Conservation (phyloP, 2,797 vertebrate species). For the Acrossocheilus wenchowensis region DNA sequence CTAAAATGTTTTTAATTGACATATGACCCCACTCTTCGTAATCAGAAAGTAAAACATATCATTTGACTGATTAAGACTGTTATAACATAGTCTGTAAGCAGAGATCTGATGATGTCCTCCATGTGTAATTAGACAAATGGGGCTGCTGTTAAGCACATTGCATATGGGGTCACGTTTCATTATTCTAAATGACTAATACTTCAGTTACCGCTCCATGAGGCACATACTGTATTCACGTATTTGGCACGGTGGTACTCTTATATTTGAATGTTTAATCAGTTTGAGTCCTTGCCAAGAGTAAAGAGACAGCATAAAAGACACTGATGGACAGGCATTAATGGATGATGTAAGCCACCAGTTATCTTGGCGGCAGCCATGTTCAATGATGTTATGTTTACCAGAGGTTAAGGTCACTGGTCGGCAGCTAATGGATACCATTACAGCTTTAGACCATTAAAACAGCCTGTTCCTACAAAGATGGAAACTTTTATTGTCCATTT, state of each 20-base stretch:
- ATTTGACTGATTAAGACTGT: constrained; percentile 50
- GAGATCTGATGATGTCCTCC: constrained; percentile 34
- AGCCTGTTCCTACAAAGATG: constrained; percentile 3
- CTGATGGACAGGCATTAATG: constrained; percentile 43
- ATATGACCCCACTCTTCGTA: not conserved
- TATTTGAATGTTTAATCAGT: constrained; percentile 59
- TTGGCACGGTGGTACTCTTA: constrained; percentile 31
- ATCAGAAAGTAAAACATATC: constrained; percentile 23
- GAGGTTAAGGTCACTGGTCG: constrained; percentile 23
- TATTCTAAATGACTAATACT: constrained; percentile 48
- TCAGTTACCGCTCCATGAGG: constrained; percentile 9
- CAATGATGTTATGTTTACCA: constrained; percentile 40
- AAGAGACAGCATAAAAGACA: constrained; percentile 29
- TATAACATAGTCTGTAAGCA: constrained; percentile 33
- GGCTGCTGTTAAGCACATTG: constrained; percentile 24
- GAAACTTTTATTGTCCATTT: constrained; percentile 11
- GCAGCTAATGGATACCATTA: constrained; percentile 23
- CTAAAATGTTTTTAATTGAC: not conserved
- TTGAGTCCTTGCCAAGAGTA: constrained; percentile 17
- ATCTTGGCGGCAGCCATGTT: constrained; percentile 32
- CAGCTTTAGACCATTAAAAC: constrained; percentile 6
- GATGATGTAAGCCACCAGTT: constrained; percentile 29
- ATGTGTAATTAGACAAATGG: constrained; percentile 58
- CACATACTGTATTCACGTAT: not conserved
- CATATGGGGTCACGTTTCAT: constrained; percentile 51